phyloP scores from a whole-genome alignment of 2,113 vertebrate genomes.

The Corythoichthys intestinalis region DNA sequence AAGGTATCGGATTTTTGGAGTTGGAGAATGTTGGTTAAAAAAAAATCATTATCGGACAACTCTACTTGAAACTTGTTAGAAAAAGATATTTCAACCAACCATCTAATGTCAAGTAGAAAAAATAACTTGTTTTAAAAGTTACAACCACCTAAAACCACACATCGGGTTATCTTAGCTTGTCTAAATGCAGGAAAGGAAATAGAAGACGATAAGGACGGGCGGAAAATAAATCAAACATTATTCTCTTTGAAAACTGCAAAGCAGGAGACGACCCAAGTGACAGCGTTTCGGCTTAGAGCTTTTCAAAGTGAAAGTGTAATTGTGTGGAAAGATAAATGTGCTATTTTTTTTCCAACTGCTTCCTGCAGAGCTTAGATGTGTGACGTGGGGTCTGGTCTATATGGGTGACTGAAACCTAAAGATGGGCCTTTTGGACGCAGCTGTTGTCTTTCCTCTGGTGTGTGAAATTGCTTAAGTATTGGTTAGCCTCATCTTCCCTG shows the following conservation, averaged over 20 bases:
- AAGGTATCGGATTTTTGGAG: no score
- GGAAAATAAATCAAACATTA: constrained; percentile 42
- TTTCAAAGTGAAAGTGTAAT: constrained; percentile 60
- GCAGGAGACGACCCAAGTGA: constrained; percentile 31
- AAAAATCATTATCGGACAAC: no score
- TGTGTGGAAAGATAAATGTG: constrained; percentile 62
- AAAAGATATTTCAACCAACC: not conserved
- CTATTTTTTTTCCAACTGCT: constrained; percentile 1
- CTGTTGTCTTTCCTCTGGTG: constrained; percentile 40
- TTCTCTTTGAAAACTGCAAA: constrained; percentile 53
- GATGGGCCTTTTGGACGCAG: constrained; percentile 16
- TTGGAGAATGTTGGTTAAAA: no score
- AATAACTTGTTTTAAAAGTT: constrained; percentile 1
- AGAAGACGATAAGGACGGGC: constrained; percentile 32
- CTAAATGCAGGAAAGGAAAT: constrained; percentile 29
- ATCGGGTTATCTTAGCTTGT: constrained; percentile 26
- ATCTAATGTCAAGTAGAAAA: not conserved
- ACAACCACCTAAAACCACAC: constrained; percentile 24
- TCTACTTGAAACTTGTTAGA: no score
- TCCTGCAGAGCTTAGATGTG: constrained; percentile 9
- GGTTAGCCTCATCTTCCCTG: not conserved
- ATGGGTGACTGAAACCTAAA: constrained; percentile 29
- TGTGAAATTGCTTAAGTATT: constrained; percentile 45
- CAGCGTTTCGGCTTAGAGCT: constrained; percentile 32
- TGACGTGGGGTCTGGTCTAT: constrained; percentile 24